Evolutionary conservation across 2,888 invertebrate species (phyloP).

Genomic region (Danaus chrysippus): DNA sequence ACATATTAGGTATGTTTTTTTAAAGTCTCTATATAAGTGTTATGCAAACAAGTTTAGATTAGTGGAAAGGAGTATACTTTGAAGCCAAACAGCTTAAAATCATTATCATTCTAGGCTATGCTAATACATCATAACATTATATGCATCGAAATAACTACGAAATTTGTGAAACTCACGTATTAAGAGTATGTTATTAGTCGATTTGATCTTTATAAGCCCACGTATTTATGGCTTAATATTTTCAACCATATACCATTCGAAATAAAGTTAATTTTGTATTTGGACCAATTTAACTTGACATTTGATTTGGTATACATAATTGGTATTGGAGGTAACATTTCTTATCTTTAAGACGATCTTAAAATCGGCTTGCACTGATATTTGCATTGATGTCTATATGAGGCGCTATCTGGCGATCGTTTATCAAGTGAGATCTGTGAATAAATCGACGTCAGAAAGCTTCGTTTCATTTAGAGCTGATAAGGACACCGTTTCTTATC

Average conservation of each 20-base stretch:
- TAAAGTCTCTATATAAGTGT: too few species aligned
- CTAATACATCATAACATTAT: too few species aligned
- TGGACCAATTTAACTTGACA: neutral
- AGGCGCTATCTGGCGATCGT: neutral
- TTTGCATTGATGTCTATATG: constrained; percentile 6
- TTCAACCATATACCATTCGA: neutral
- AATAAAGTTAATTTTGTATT: constrained; percentile 12
- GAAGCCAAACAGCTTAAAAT: too few species aligned
- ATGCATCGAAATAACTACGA: too few species aligned
- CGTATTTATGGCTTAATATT: neutral
- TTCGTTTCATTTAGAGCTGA: constrained; percentile 23
- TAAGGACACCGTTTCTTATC: constrained; percentile 26
- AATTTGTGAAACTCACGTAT: too few species aligned
- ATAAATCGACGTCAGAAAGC: constrained; percentile 31
- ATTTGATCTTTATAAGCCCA: too few species aligned
- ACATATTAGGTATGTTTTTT: too few species aligned
- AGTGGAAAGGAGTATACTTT: too few species aligned
- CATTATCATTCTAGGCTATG: too few species aligned
- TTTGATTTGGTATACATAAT: constrained; percentile 15
- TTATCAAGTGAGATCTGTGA: constrained; percentile 14
- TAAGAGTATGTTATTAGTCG: too few species aligned
- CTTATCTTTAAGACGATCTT: constrained; percentile 26
- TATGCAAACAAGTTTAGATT: too few species aligned
- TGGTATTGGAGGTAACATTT: constrained; percentile 19
- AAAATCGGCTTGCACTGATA: constrained; percentile 11